Percentiles rank a stretch among this genome's conserved stretches.
Evolutionary conservation across 2,113 vertebrate species (phyloP).

Genomic region (Rhabdornis inornatus): DNA sequence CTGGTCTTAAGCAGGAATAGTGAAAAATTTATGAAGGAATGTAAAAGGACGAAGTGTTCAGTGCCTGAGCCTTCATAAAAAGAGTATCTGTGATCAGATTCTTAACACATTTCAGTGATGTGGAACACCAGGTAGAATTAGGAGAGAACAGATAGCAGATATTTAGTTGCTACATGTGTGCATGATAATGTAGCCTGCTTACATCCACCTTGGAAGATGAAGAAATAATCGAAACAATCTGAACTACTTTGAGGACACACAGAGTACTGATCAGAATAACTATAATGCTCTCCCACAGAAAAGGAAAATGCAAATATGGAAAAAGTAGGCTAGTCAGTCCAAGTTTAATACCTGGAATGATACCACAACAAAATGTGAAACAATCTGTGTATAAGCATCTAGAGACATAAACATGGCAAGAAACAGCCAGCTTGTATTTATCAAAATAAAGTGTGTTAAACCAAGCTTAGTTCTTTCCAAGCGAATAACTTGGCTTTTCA

Average conservation of each 20-base stretch:
- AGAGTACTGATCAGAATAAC: not conserved
- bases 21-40: constrained; percentile 6
- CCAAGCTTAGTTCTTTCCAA: not conserved
- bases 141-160: not conserved
- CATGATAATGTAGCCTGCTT: not conserved
- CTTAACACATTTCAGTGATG: not conserved
- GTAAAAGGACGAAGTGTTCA: not conserved
- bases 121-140: not conserved
- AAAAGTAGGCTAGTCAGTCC: not conserved
- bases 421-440: not conserved
- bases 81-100: not conserved
- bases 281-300: not conserved
- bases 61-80: not conserved
- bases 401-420: not conserved
- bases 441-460: not conserved
- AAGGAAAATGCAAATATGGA: not conserved
- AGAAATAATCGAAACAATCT: not conserved
- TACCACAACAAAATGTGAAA: not conserved
- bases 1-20: not conserved
- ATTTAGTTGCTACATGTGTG: not conserved
- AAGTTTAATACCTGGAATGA: not conserved
- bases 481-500: not conserved
- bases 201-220: not conserved
- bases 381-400: not conserved
- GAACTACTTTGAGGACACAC: not conserved